Evolutionary conservation across 2,797 vertebrate species (phyloP), one percentile per base, ranked within the genome.

Genomic region (Fistularia commersonii): DNA sequence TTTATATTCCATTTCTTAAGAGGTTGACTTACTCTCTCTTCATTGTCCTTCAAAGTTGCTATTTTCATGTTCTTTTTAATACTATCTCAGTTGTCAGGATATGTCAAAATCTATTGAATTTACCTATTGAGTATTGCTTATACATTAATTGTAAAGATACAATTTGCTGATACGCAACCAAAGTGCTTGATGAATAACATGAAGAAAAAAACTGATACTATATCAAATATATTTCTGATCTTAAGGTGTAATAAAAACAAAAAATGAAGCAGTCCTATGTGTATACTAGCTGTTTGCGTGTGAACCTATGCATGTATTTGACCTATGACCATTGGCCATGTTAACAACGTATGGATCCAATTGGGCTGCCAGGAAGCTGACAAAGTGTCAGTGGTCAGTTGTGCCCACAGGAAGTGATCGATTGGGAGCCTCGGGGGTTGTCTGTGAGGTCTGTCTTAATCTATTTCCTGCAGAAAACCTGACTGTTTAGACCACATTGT

Each of bases 331-430:
- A 36, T 60, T 51, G 80, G 78, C 74, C 79, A 79, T 41, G 49
- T 69, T 67, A 73, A 63, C 74, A 64, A 58, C 74, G 82, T 86
- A 87, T 87, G 85, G 86, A 88, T 89, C 84, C 86, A 86, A 84
- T 86, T 85, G 51, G 75, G 60, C 80, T 83, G 80, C 79, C 86
- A 83, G 81, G 81, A 83, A 85, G 72, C 81, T 80, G 81, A 83
- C 82, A 85, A 70, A 85, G 77, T 83, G 83, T 79, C 77, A 80
- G 79, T 79, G 79, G 81, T 83, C 83, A 83, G 80, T 79, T 56
- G 70, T 79, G 74, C 77, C 23, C 78, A 79, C 81, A 84, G 85
- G 84, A 87, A 80, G 75, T 86, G 80, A 85, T 87, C 76, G 82
- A 87, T 89, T 82, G 81, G 74, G 61, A 54, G 79, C 82, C 85